Conservation (phyloP, 2,888 invertebrate species). For the Athalia rosae region DNA sequence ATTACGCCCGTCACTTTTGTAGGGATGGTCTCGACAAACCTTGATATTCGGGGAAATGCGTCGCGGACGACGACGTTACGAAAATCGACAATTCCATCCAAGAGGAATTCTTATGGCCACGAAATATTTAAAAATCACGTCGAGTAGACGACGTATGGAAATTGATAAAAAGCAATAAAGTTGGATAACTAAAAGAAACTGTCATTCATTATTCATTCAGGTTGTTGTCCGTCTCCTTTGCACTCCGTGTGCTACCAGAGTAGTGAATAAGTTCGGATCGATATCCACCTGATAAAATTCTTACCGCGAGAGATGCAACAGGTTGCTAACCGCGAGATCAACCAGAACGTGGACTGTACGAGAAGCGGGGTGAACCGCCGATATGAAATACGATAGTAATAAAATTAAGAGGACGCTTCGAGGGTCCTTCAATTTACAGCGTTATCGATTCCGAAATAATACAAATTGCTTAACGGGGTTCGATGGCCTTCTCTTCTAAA, state of each 20-base stretch:
- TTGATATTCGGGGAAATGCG: not conserved
- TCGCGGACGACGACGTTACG: not conserved
- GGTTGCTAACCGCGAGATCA: slow-evolving; percentile 75
- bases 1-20: not conserved
- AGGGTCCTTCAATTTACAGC: slow-evolving; percentile 27
- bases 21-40: not conserved
- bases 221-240: too few species aligned
- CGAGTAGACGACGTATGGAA: too few species aligned
- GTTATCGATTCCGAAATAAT: too few species aligned
- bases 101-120: too few species aligned
- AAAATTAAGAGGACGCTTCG: slow-evolving; percentile 74
- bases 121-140: too few species aligned
- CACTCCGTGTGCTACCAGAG: slow-evolving; percentile 75
- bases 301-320: slow-evolving; percentile 67
- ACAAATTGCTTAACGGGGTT: too few species aligned
- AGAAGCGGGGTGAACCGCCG: slow-evolving; percentile 81
- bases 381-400: slow-evolving; percentile 82
- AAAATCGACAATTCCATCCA: not conserved
- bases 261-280: slow-evolving; percentile 78
- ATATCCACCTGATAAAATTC: slow-evolving; percentile 64
- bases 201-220: too few species aligned
- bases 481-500: too few species aligned
- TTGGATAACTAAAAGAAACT: too few species aligned
- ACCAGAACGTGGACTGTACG: slow-evolving; percentile 73
- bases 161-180: too few species aligned